Base-by-base conservation (phyloP, 1,140 invertebrate species). In the Drosophila willistoni region DNA sequence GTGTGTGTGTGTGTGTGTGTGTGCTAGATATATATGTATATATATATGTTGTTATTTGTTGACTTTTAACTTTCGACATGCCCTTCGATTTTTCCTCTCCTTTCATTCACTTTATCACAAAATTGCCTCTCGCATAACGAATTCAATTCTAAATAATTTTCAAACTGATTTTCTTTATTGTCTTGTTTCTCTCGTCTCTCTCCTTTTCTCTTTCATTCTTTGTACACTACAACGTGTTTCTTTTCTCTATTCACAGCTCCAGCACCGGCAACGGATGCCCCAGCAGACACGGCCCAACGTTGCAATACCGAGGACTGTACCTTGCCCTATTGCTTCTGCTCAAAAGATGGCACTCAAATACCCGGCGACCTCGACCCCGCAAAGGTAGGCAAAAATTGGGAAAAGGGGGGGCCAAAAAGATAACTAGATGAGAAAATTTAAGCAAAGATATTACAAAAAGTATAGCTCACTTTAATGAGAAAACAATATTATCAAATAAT, bases 261-360 rank as follows among this genome's bases (percentile, higher is more conserved):
- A 67, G 94, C 96, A 10, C 96, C 97, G 2, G 93, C 94, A 41
- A 97, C 96, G 1, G 96, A 97, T 91, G 93, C 96, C 5, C 96
- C 96, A 3, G 93, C 94, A 34, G 96, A 97, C 90, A 93, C 96
- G 68, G 97, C 97, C 2, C 93, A 94, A 42, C 95, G 95, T 90
- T 98, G 97, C 90, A 95, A 98, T 77, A 93, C 94, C 1, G 92
- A 94, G 0, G 93, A 95, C 47, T 99, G 98, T 87, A 91, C 93
- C 57, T 93, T 99, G 64, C 98, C 98, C 7, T 97, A 98, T 82
- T 99, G 98, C 91, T 98, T 96, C 92, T 99, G 98, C 91, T 98
- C 97, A 5, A 96, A 96, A 87, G 97, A 98, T 93, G 97, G 97
- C 7, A 98, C 97, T 0, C 92, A 95, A 33, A 97, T 98, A 79